A percentile compares a stretch with the other conserved stretches of the same genome.
These are phyloP conservation scores for Blomia tropicalis DNA, from an alignment of 2,888 invertebrate species.

Conservation along the genomic window DNA sequence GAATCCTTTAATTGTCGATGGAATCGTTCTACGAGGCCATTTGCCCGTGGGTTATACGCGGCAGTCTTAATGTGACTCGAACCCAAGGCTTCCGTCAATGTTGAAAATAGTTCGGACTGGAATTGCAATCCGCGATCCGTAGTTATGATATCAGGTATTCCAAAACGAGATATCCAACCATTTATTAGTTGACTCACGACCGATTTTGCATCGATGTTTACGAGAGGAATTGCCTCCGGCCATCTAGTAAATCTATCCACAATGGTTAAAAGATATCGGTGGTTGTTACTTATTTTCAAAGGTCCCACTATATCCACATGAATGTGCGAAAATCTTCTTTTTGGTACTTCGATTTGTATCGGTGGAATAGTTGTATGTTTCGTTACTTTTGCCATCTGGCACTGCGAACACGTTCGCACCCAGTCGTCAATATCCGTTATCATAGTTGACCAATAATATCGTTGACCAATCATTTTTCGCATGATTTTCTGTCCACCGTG, in stretches of 20 bases:
- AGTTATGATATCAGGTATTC: conserved; percentile 12
- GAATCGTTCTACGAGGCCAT: no score
- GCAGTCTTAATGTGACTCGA: no score
- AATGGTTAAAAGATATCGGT: neutral
- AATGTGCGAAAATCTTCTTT: neutral
- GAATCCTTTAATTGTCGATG: no score
- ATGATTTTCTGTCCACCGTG: neutral
- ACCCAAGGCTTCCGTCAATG: no score
- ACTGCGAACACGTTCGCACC: neutral
- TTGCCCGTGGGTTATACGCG: no score
- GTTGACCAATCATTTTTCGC: neutral
- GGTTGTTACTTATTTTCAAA: neutral
- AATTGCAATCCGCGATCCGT: conserved; percentile 14
- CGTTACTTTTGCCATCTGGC: neutral
- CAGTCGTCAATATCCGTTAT: neutral
- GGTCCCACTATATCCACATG: neutral
- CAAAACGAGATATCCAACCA: conserved; percentile 21
- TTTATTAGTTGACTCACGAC: neutral
- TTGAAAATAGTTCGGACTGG: neutral
- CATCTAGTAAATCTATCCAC: neutral
- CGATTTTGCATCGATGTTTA: neutral
- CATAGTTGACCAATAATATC: neutral
- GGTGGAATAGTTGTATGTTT: neutral
- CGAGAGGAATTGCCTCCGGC: neutral
- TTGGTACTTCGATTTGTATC: neutral